Evolutionary conservation across 2,888 invertebrate species (phyloP).

Genomic region (Macaria notata): DNA sequence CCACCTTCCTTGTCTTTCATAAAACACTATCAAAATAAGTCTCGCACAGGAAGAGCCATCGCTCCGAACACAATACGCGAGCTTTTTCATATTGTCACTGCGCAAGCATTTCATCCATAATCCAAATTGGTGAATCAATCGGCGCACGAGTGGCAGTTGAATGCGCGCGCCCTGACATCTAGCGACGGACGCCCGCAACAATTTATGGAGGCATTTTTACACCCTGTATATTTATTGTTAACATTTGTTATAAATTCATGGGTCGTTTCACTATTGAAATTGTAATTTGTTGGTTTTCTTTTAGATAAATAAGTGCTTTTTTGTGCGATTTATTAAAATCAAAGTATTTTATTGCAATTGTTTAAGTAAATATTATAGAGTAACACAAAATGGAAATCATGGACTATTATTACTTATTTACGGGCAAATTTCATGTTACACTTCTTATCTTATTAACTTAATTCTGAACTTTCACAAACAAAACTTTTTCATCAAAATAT

Average conservation of each 20-base stretch:
- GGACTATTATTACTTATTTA: no score
- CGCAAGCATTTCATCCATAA: slow-evolving; percentile 24
- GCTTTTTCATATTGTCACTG: slow-evolving; percentile 26
- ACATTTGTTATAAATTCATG: slow-evolving; percentile 24
- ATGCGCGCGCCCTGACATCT: slow-evolving; percentile 38
- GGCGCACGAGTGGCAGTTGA: slow-evolving; percentile 39
- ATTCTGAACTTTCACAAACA: no score
- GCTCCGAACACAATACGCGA: slow-evolving; percentile 15
- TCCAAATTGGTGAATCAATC: slow-evolving; percentile 47
- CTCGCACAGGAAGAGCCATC: slow-evolving; percentile 7
- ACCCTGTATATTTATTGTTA: slow-evolving; percentile 36
- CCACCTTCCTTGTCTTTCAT: not conserved
- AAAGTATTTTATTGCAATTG: not conserved
- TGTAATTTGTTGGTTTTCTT: slow-evolving; percentile 2
- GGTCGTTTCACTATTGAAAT: slow-evolving; percentile 12
- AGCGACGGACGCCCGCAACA: slow-evolving; percentile 37
- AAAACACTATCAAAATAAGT: slow-evolving; percentile 13
- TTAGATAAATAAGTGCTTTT: not conserved
- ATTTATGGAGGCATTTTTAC: slow-evolving; percentile 35
- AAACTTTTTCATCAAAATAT: no score
- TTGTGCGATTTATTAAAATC: no score
- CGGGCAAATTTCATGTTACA: no score
- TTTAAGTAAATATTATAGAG: not conserved
- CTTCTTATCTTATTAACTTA: no score
- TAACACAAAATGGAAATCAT: no score